phyloP scores from a whole-genome alignment of 2,888 invertebrate genomes.

The Flexamia atlantica region DNA sequence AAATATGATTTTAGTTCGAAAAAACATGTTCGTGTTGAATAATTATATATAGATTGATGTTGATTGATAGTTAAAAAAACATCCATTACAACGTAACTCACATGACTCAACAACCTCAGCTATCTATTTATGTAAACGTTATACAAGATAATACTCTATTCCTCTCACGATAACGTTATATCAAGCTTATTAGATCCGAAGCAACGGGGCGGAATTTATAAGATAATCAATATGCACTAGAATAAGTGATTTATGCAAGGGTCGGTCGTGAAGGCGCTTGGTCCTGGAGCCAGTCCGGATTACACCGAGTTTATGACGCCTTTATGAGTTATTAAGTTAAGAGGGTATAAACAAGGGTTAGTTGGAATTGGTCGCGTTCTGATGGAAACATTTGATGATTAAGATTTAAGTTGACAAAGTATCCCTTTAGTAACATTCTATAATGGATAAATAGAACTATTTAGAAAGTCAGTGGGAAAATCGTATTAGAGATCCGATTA shows the following conservation, averaged over 20 bases:
- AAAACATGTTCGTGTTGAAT: too few species aligned
- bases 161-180: not conserved
- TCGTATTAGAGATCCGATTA: too few species aligned
- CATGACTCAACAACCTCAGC: not conserved
- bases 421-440: too few species aligned
- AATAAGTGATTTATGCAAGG: slow-evolving; percentile 11
- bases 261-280: slow-evolving; percentile 24
- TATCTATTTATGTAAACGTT: not conserved
- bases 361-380: too few species aligned
- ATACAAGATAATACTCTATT: not conserved
- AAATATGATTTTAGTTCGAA: too few species aligned
- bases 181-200: not conserved
- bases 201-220: slow-evolving; percentile 3
- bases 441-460: too few species aligned
- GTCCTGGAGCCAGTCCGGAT: slow-evolving; percentile 17
- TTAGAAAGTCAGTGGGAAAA: too few species aligned
- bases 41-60: too few species aligned
- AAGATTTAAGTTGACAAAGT: too few species aligned
- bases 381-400: too few species aligned
- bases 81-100: too few species aligned
- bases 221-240: slow-evolving; percentile 33
- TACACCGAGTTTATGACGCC: not conserved
- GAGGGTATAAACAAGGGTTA: not conserved
- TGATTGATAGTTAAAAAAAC: too few species aligned
- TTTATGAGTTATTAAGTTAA: not conserved